Evolutionary conservation across 2,113 vertebrate species (phyloP).

Genomic region (Bujurquina vittata): DNA sequence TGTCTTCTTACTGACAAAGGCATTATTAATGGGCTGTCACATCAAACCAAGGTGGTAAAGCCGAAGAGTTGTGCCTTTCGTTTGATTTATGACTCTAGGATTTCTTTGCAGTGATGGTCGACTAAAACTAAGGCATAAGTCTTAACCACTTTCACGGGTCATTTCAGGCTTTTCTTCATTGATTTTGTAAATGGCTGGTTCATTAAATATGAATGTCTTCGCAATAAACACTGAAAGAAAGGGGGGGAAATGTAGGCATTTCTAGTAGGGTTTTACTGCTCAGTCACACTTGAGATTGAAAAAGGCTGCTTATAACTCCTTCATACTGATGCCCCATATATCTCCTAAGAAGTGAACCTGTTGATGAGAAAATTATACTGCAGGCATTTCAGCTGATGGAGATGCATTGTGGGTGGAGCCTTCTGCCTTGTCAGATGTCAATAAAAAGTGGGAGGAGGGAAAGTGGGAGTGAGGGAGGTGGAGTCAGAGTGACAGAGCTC

Average conservation of each 20-base stretch:
- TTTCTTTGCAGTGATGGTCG: neutral
- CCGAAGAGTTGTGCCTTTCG: neutral
- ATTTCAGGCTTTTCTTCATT: neutral
- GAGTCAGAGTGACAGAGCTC: neutral
- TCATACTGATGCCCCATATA: neutral
- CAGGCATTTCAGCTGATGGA: neutral
- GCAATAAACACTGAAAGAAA: neutral
- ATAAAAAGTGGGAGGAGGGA: conserved; percentile 11
- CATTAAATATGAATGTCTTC: neutral
- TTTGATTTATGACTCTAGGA: neutral
- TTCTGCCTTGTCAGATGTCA: neutral
- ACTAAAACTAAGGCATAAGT: neutral
- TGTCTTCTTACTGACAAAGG: neutral
- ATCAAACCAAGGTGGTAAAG: neutral
- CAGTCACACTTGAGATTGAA: neutral
- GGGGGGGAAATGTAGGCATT: neutral
- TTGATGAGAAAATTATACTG: neutral
- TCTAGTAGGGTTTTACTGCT: neutral
- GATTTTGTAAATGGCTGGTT: neutral
- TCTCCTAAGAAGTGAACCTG: neutral
- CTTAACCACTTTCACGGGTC: no score
- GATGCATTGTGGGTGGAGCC: neutral
- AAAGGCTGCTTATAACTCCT: no score
- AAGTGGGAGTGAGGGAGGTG: neutral
- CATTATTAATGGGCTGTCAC: neutral